Evolutionary conservation across 53 echinoderm and acorn worm species (phyloP).

Genomic region (Luidia sarsii): DNA sequence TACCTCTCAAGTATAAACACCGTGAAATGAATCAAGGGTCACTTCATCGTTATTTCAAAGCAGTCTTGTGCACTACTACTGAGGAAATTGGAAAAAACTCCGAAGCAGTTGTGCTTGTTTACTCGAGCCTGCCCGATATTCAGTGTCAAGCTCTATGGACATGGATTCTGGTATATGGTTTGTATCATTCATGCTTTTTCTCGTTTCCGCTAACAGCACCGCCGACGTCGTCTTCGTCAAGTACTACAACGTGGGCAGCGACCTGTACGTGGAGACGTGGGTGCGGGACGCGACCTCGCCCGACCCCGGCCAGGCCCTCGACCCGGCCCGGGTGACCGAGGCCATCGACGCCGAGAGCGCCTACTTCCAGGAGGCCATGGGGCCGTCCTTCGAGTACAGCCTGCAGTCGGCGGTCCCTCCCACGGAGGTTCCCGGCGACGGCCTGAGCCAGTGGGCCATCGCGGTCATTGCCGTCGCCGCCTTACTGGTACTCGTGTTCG

Average conservation of each 20-base stretch:
- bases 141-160: too few relatives aligned
- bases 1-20: too few relatives aligned
- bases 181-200: background rate
- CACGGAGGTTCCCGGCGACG: background rate
- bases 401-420: background rate
- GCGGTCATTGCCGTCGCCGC: conserved; percentile 33
- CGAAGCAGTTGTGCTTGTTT: too few relatives aligned
- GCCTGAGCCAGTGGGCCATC: conserved; percentile 21
- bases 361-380: conserved; percentile 21
- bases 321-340: conserved; percentile 1
- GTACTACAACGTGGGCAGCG: conserved; percentile 27
- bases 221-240: conserved; percentile 59
- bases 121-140: too few relatives aligned
- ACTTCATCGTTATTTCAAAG: too few relatives aligned
- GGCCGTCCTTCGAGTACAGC: conserved; percentile 23
- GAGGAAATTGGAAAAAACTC: too few relatives aligned
- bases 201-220: conserved; percentile 18
- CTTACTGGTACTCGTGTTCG: background rate
- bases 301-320: conserved; percentile 8
- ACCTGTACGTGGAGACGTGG: conserved; percentile 79
- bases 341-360: conserved; percentile 27
- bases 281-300: conserved; percentile 57
- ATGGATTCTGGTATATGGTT: background rate
- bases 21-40: too few relatives aligned
- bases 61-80: too few relatives aligned